Percentiles rank a stretch among this genome's conserved stretches.
Conservation (phyloP, 2,888 invertebrate species). For the Pyrochroa serraticornis region DNA sequence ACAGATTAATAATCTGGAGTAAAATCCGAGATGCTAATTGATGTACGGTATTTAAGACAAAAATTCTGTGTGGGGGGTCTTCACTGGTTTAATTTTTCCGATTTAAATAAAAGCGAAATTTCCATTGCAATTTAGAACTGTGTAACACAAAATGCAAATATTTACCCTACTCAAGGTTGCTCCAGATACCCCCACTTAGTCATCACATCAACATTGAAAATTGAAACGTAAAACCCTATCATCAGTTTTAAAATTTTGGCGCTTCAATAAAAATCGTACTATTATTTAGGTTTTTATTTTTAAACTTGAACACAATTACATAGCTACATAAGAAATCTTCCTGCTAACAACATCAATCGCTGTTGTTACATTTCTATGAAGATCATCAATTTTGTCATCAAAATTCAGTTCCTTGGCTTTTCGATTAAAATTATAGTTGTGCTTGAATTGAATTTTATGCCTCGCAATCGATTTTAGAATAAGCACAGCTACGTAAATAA, state of each 20-base stretch:
- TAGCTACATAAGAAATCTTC: slow-evolving; percentile 40
- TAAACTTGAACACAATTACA: slow-evolving; percentile 32
- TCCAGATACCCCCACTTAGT: too few relatives aligned
- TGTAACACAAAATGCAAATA: too few relatives aligned
- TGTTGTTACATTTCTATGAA: slow-evolving; percentile 43
- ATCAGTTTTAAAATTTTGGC: too few relatives aligned
- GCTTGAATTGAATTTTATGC: slow-evolving; percentile 72
- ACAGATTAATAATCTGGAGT: slow-evolving; percentile 39
- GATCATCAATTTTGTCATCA: slow-evolving; percentile 35
- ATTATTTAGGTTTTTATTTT: slow-evolving; percentile 11
- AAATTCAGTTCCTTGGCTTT: slow-evolving; percentile 35
- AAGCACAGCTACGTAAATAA: slow-evolving; percentile 72
- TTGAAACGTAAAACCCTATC: too few relatives aligned
- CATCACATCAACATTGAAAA: too few relatives aligned
- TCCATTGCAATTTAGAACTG: too few relatives aligned
- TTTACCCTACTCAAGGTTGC: too few relatives aligned
- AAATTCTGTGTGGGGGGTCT: background rate
- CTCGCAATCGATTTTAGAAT: slow-evolving; percentile 75
- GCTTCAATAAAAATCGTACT: background rate
- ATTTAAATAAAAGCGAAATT: slow-evolving; percentile 26
- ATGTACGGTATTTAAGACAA: slow-evolving; percentile 33
- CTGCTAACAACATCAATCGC: slow-evolving; percentile 38
- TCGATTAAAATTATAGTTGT: slow-evolving; percentile 49
- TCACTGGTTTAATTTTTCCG: background rate
- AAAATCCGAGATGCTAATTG: slow-evolving; percentile 36